Conservation (phyloP, 2,888 invertebrate species). For the Anoncus sp. region DNA sequence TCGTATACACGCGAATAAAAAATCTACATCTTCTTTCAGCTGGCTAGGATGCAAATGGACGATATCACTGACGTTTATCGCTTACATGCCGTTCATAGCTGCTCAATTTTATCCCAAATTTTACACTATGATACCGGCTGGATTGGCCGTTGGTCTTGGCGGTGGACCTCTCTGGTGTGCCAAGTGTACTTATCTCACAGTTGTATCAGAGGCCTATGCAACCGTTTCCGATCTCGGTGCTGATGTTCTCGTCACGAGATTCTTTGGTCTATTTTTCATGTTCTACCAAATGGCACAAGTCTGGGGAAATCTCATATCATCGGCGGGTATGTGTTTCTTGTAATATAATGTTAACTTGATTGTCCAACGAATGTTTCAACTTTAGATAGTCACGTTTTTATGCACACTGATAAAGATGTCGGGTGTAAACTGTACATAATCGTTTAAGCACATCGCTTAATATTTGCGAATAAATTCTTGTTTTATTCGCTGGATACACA, state of each 20-base stretch:
- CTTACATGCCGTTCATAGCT: slow-evolving; percentile 96
- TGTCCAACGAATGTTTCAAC: too few species aligned
- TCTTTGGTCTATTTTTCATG: slow-evolving; percentile 98
- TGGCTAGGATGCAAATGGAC: slow-evolving; percentile 97
- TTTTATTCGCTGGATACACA: too few species aligned
- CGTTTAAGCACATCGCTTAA: too few species aligned
- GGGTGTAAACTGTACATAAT: too few species aligned
- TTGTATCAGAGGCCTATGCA: slow-evolving; percentile 92
- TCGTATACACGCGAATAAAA: background rate
- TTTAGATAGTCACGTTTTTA: too few species aligned
- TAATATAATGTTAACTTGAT: too few species aligned
- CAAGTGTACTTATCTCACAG: slow-evolving; percentile 96
- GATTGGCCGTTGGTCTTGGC: slow-evolving; percentile 93
- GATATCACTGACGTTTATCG: slow-evolving; percentile 91
- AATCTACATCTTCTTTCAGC: slow-evolving; percentile 83
- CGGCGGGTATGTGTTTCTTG: slow-evolving; percentile 86
- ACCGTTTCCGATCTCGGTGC: slow-evolving; percentile 88
- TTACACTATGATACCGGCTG: slow-evolving; percentile 93
- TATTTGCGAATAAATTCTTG: too few species aligned
- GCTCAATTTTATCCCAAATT: slow-evolving; percentile 96
- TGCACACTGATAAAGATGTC: too few species aligned
- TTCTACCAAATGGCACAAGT: slow-evolving; percentile 98
- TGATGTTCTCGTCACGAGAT: slow-evolving; percentile 93
- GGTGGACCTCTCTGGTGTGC: slow-evolving; percentile 98
- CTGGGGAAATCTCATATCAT: slow-evolving; percentile 96